Evolutionary conservation across 1,140 invertebrate species (phyloP), one percentile per base, ranked within the genome.

Genomic region (Drosophila simulans): DNA sequence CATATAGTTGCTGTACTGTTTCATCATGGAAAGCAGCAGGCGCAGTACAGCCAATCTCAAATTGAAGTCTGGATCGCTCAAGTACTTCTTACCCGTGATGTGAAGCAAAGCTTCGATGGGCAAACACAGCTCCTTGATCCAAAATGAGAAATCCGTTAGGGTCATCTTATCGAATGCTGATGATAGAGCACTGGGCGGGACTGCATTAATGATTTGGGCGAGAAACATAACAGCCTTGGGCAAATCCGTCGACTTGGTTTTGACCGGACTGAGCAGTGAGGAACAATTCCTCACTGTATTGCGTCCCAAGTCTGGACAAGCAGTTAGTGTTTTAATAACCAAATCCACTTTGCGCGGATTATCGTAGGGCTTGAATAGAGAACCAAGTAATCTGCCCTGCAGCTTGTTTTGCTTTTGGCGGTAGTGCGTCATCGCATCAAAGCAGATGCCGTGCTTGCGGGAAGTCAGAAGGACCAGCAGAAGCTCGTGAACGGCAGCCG

Each of bases 261-360:
- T 88, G 5, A 51, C 54, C 4, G 35, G 75, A 49, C 57, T 92
- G 34, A 80, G 42, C 2, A 74, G 63, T 0, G 51, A 54, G 1
- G 76, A 81, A 7, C 55, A 83, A 56, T 68, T 84, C 20, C 74
- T 92, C 45, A 96, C 94, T 5, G 96, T 93, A 37, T 94, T 93
- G 91, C 95, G 94, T 11, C 95, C 93, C 48, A 97, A 93, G 90
- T 97, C 96, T 2, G 96, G 96, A 92, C 96, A 96, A 34, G 94
- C 94, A 39, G 91, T 90, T 52, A 96, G 90, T 43, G 96, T 95
- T 83, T 95, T 93, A 5, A 95, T 81, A 15, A 97, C 92, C n/a
- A 96, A 91, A 55, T 96, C 93, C 49, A 93, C 92, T 49, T 95
- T 94, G 77, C 93, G 92, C 13, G 94, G 92, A 92, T 95, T 93